A percentile compares a stretch with the other conserved stretches of the same genome.
phyloP scores from a whole-genome alignment of 2,113 vertebrate species.

The Oncorhynchus nerka region DNA sequence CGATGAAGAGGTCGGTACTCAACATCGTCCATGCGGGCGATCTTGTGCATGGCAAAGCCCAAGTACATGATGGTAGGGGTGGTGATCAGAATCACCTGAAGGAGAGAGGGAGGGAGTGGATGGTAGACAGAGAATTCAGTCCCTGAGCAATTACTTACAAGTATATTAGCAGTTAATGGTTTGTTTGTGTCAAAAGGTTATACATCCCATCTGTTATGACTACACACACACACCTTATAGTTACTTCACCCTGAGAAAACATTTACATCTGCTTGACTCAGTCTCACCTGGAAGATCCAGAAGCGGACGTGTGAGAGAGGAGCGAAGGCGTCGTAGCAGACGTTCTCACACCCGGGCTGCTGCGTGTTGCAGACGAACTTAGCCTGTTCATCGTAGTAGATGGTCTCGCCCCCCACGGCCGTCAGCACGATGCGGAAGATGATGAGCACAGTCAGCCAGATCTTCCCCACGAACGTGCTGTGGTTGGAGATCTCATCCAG shows the following conservation, averaged over 20 bases:
- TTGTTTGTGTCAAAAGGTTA: too few relatives aligned
- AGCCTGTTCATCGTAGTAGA: conserved; percentile 91
- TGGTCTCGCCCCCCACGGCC: conserved; percentile 83
- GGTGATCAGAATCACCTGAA: conserved; percentile 81
- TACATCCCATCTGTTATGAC: too few relatives aligned
- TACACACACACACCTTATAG: too few relatives aligned
- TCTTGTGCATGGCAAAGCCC: conserved; percentile 87
- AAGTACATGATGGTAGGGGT: conserved; percentile 85
- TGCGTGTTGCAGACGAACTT: conserved; percentile 87
- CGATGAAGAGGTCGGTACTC: conserved; percentile 47
- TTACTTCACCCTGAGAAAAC: too few relatives aligned
- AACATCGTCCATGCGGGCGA: conserved; percentile 70
- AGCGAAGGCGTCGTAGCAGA: conserved; percentile 85
- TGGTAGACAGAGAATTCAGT: too few relatives aligned
- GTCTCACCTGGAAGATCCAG: conserved; percentile 84
- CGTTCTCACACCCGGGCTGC: conserved; percentile 88
- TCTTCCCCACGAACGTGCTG: conserved; percentile 89
- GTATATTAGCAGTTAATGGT: too few relatives aligned
- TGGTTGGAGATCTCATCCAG: conserved; percentile 92
- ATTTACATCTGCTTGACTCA: too few relatives aligned
- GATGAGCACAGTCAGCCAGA: conserved; percentile 86
- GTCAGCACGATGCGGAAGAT: conserved; percentile 90
- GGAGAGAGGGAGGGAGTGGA: neutral
- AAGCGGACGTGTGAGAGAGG: conserved; percentile 86
- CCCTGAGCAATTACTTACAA: too few relatives aligned